Conservation (phyloP, 2,113 vertebrate genomes). For the Gorilla gorilla region DNA sequence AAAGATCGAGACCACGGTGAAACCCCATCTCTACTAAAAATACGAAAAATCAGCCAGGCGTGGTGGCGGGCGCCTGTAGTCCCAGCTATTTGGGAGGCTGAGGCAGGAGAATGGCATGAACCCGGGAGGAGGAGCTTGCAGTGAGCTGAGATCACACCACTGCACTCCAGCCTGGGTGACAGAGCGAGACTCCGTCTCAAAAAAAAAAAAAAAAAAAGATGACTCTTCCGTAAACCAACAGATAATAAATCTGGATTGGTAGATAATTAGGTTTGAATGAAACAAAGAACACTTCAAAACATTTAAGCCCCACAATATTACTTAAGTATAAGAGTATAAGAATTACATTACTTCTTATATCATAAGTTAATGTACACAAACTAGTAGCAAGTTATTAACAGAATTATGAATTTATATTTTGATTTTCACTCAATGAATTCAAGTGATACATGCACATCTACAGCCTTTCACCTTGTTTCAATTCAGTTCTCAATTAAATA, state of each 20-base stretch:
- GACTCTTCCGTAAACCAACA: background rate
- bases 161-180: too few species aligned
- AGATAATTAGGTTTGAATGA: background rate
- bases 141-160: too few species aligned
- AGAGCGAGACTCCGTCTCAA: fast-evolving
- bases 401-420: constrained; percentile 1
- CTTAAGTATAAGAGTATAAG: background rate
- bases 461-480: background rate
- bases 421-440: background rate
- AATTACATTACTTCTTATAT: background rate
- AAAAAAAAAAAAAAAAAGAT: background rate
- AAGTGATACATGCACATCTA: background rate
- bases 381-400: background rate
- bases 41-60: too few species aligned
- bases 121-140: too few species aligned
- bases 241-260: background rate
- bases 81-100: too few species aligned
- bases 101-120: too few species aligned
- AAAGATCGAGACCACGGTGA: too few species aligned
- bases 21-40: too few species aligned
- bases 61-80: too few species aligned
- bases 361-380: constrained; percentile 3
- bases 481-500: constrained; percentile 6
- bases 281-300: background rate
- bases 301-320: background rate